phyloP scores from a whole-genome alignment of 1,140 invertebrate species.

The Pseudomyrmex gracilis region DNA sequence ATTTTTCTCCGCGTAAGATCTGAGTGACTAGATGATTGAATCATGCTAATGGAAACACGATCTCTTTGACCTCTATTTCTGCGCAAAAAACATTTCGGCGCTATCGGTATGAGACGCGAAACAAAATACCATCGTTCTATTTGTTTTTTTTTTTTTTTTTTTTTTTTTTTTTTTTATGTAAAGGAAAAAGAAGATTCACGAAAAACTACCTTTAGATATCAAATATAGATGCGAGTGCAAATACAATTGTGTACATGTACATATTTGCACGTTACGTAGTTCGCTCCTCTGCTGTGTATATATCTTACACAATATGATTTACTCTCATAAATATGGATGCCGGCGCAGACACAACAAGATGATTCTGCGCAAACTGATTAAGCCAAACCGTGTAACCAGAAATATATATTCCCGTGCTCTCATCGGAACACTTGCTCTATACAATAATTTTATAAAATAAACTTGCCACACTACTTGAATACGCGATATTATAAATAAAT shows the following conservation, averaged over 20 bases:
- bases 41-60: neutral
- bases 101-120: neutral
- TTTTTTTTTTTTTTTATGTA: neutral
- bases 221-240: slow-evolving; percentile 5
- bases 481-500: slow-evolving; percentile 14
- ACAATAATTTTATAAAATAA: neutral
- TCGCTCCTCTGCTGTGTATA: neutral
- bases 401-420: slow-evolving; percentile 21
- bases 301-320: slow-evolving; percentile 22
- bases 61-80: slow-evolving; percentile 2
- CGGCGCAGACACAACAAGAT: slow-evolving; percentile 37
- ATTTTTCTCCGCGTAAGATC: neutral
- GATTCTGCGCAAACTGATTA: slow-evolving; percentile 45
- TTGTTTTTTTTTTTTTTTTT: neutral
- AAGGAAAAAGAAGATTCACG: neutral
- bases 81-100: neutral
- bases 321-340: slow-evolving; percentile 48
- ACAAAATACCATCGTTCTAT: neutral
- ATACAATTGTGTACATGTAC: slow-evolving; percentile 19
- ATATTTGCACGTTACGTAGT: neutral
- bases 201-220: slow-evolving; percentile 3
- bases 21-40: neutral
- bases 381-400: slow-evolving; percentile 37
- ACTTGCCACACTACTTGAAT: neutral
- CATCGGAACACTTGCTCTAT: neutral